phyloP scores from a whole-genome alignment of 1,140 invertebrate genomes.

The Drosophila neocordata region DNA sequence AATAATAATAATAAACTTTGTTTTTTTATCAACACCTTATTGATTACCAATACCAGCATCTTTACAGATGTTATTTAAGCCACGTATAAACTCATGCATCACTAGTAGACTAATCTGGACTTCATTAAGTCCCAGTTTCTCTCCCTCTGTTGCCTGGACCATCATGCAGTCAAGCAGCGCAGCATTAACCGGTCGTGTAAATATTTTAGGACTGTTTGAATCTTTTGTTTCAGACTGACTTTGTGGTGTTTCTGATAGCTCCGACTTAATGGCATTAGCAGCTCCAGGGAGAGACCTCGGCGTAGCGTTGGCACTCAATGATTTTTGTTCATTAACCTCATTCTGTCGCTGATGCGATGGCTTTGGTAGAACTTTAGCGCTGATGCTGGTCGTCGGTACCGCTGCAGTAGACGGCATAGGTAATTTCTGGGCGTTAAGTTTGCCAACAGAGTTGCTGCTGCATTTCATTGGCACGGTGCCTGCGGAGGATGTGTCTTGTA shows the following conservation, averaged over 20 bases:
- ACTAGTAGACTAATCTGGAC: constrained; percentile 36
- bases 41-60: background rate
- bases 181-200: constrained; percentile 33
- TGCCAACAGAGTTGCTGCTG: background rate
- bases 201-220: constrained; percentile 16
- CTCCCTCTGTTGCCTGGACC: constrained; percentile 41
- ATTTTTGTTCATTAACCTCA: background rate
- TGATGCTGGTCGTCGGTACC: background rate
- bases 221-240: constrained; percentile 2
- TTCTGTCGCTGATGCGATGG: background rate
- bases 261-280: background rate
- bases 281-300: background rate
- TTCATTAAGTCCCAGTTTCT: constrained; percentile 33
- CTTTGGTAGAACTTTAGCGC: background rate
- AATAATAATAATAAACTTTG: background rate
- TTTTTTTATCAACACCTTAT: background rate
- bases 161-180: constrained; percentile 46
- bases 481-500: background rate
- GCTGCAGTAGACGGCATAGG: background rate
- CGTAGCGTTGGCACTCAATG: background rate
- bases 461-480: background rate
- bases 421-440: background rate
- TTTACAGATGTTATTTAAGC: constrained; percentile 18
- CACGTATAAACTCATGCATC: constrained; percentile 34
- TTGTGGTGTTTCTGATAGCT: background rate